These are phyloP conservation scores for Stigmatopora argus DNA, from an alignment of 2,113 vertebrate species.

Conservation along the genomic window DNA sequence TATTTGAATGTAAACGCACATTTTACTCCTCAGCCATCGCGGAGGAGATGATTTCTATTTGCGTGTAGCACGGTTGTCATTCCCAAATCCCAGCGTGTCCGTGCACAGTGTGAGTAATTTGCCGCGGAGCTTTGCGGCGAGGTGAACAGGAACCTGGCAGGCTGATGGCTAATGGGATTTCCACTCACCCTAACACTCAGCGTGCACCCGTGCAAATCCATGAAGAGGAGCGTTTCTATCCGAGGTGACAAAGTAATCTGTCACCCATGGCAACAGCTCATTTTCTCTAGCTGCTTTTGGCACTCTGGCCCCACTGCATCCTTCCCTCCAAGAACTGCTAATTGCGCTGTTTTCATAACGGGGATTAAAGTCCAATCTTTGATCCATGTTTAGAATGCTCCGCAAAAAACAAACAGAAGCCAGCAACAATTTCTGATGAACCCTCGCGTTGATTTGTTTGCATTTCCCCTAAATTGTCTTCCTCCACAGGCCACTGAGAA, in stretches of 20 bases:
- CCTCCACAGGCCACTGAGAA: conserved; percentile 25
- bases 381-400: conserved; percentile 52
- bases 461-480: conserved; percentile 33
- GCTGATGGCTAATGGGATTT: conserved; percentile 72
- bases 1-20: conserved; percentile 29
- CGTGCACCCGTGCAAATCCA: conserved; percentile 70
- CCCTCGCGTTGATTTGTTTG: conserved; percentile 41
- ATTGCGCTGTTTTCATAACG: conserved; percentile 61
- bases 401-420: conserved; percentile 37
- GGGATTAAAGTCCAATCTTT: conserved; percentile 63
- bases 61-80: conserved; percentile 63
- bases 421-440: conserved; percentile 48
- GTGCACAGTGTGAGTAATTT: conserved; percentile 68
- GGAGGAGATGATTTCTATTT: conserved; percentile 64
- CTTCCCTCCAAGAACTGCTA: conserved; percentile 61
- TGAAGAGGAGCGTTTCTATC: conserved; percentile 68
- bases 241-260: conserved; percentile 74
- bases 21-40: conserved; percentile 42
- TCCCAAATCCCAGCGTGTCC: conserved; percentile 56
- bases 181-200: conserved; percentile 69
- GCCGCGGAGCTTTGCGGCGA: conserved; percentile 64
- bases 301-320: conserved; percentile 46
- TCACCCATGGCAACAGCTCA: conserved; percentile 74
- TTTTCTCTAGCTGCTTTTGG: conserved; percentile 66
- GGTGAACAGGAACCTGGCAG: conserved; percentile 68